Evolutionary conservation across 2,797 vertebrate species (phyloP).

Genomic region (Periparus ater): DNA sequence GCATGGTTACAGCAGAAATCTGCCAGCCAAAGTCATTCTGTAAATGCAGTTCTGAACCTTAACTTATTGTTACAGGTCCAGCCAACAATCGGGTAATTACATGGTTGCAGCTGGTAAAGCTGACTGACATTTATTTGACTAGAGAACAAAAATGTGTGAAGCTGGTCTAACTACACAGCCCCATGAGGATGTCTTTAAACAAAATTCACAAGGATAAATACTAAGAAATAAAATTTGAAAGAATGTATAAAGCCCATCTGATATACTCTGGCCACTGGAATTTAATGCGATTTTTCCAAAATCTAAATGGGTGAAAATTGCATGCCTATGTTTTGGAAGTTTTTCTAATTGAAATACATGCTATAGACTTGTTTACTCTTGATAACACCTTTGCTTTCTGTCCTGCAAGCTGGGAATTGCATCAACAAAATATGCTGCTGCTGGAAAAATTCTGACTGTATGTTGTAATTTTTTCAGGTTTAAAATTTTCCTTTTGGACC

Average conservation of each 20-base stretch:
- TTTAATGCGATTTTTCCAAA: not conserved
- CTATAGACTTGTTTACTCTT: not conserved
- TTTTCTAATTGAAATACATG: not conserved
- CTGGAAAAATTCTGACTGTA: not conserved
- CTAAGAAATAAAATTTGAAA: not conserved
- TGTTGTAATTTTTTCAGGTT: not conserved
- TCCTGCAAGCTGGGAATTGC: not conserved
- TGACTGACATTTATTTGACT: conserved; percentile 17
- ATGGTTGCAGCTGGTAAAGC: conserved; percentile 32
- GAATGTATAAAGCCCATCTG: not conserved
- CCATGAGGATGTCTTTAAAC: not conserved
- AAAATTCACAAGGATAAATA: not conserved
- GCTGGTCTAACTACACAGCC: not conserved
- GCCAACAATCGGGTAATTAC: not conserved
- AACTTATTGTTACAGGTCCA: conserved; percentile 5
- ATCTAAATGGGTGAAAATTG: not conserved
- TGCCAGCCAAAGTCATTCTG: not conserved
- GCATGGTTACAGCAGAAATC: not conserved
- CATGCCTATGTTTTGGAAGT: not conserved
- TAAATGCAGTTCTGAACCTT: not conserved
- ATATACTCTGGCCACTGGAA: not conserved
- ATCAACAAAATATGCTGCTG: not conserved
- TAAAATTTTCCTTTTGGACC: not conserved
- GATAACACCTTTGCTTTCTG: not conserved
- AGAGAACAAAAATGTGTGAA: not conserved